Base-by-base conservation (phyloP, 2,113 vertebrate species). In the Notarius lentiginosus region DNA sequence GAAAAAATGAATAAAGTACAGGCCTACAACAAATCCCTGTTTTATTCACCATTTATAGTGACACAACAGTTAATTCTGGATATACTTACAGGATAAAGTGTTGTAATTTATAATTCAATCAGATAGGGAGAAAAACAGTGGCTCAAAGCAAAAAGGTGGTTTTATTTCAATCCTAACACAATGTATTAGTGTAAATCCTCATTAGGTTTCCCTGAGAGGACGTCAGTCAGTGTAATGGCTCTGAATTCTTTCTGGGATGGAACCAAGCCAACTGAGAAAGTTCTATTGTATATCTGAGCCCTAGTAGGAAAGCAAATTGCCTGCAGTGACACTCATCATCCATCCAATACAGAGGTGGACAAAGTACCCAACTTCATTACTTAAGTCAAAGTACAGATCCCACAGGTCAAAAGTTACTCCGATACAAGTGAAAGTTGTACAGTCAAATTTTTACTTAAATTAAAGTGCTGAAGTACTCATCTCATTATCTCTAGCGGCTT, bases 171-270 rank as follows among this genome's bases (percentile, higher is more conserved):
- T 4, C 41, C 41, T 41, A 41, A 18, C 20, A 68, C 49, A 49
- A 20, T 24, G 15, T 15, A 58, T 24, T 63, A 24, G 61, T 24
- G 61, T 86, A 86, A 86, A 86, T 86, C 76, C 55, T 56, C 55
- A 56, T 56, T 56, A 56, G 55, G 10, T 56, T 56, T 56, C 55
- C 12, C 55, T 56, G 56, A 58, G 56, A 58, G 56, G 6, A 66
- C 47, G 85, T 58, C 85, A 56, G 85, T 86, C 77, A 76, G 27
- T 81, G 79, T 55, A 53, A 30, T 41, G 55, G 61, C 27, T 34
- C 51, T 66, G 68, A 61, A 47, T 61, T 60, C 85, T 18, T 79
- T 58, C 34, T 60, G 30, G 15, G 30, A 72, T 7, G 51, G 77
- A 63, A 53, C 12, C 15, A n/a, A 18, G 47, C 81, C 56, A 83